Conservation (phyloP, 2,113 vertebrate genomes). For the Gallinago paraguaiae region DNA sequence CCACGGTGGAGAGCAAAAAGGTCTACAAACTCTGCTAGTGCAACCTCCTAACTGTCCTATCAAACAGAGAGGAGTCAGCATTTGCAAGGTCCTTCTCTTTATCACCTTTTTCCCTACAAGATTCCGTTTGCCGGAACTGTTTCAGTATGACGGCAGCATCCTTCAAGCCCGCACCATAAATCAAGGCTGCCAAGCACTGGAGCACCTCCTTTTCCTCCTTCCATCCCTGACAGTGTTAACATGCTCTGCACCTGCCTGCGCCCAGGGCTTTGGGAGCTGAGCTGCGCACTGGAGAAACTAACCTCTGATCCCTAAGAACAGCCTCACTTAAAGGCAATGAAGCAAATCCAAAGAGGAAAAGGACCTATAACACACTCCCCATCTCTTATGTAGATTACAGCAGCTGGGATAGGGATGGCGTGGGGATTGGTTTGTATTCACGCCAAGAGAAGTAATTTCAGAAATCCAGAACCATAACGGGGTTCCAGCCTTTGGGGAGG, state of each 20-base stretch:
- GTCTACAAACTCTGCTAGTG: neutral
- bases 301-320: neutral
- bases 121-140: neutral
- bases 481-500: neutral
- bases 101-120: neutral
- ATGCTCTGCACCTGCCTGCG: neutral
- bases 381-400: neutral
- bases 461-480: neutral
- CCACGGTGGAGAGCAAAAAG: neutral
- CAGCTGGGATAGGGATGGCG: neutral
- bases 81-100: neutral
- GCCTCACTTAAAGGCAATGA: neutral
- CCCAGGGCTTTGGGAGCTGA: neutral
- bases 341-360: neutral
- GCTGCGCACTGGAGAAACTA: neutral
- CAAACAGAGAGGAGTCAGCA: neutral
- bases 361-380: neutral
- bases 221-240: neutral
- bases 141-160: neutral
- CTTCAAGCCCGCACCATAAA: neutral
- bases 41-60: neutral
- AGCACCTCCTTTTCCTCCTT: neutral
- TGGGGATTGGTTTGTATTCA: neutral
- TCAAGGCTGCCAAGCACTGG: neutral
- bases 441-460: neutral